phyloP scores from a whole-genome alignment of 2,113 vertebrate genomes.

The Triplophysa siluroides region DNA sequence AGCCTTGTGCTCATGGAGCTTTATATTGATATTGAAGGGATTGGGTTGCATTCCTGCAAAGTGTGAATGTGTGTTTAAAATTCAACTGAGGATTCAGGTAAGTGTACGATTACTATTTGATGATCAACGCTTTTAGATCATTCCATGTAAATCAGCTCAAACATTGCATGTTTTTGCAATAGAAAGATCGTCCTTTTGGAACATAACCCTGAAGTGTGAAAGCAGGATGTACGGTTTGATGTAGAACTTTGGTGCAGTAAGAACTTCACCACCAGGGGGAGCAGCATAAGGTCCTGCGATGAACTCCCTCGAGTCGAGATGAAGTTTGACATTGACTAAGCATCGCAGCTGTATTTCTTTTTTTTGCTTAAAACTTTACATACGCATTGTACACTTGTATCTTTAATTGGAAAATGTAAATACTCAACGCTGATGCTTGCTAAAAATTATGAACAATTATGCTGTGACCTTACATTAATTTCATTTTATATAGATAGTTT shows the following conservation, averaged over 20 bases:
- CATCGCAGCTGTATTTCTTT: background rate
- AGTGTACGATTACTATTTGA: slow-evolving; percentile 1
- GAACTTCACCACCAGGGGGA: slow-evolving; percentile 40
- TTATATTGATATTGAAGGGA: background rate
- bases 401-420: background rate
- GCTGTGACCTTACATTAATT: no score
- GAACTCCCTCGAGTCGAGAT: background rate
- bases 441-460: background rate
- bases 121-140: background rate
- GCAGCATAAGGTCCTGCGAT: slow-evolving; percentile 12
- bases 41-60: slow-evolving; percentile 7
- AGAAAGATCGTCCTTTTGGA: background rate
- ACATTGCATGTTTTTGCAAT: background rate
- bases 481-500: no score
- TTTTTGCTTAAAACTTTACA: background rate
- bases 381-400: no score
- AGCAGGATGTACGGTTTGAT: background rate
- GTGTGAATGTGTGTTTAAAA: background rate
- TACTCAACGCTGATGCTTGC: background rate
- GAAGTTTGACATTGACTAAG: background rate
- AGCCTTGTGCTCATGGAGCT: background rate
- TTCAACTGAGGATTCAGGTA: slow-evolving; percentile 13
- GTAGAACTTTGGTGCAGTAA: background rate
- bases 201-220: background rate
- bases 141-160: background rate